Base-by-base conservation (phyloP, 2,113 vertebrate species). In the Pionites leucogaster region DNA sequence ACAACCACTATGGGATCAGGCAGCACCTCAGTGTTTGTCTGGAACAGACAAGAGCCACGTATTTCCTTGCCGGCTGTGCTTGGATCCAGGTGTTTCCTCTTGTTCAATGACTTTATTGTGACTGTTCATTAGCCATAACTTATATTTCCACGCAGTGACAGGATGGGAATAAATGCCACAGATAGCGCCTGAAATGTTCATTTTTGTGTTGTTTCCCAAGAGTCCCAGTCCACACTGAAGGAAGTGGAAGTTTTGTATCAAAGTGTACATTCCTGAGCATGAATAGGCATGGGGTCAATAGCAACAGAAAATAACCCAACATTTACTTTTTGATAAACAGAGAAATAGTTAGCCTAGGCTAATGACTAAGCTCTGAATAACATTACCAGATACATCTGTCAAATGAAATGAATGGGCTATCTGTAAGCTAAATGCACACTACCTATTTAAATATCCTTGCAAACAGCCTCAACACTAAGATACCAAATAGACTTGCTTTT, bases 11-110 rank as follows among this genome's bases (percentile, higher is more conserved):
- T 50, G 50, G 31, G 71, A 68, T 67, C 42, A 83, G 35, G 64
- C 59, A 85, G 55, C 53, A 42, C 57, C 70, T 80, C 79, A 67
- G 59, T 19, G 2, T 42, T 86, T 49, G 27, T 64, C 41, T 63
- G 71, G 59, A 50, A 79, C 7, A 42, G 68, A 70, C 55, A 91
- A 63, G 80, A 76, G n/a, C 64, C 1, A 2, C 1, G 0, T 10
- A 2, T 86, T 97, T 95, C 93, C 93, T 92, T 52, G 52, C 52
- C 0, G 0, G 68, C 72, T 86, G 29, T 41, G 72, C 64, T 75
- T 87, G 47, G 25, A 41, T 27, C 47, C 96, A 96, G 95, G 83
- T 96, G 93, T 77, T 96, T 97, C 96, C 96, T 95, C 95, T 82
- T 37, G 18, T 71, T 96, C 72, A 92, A n/a, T 62, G 57, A 62